Conservation (phyloP, 2,113 vertebrate genomes). For the Casuarius casuarius region DNA sequence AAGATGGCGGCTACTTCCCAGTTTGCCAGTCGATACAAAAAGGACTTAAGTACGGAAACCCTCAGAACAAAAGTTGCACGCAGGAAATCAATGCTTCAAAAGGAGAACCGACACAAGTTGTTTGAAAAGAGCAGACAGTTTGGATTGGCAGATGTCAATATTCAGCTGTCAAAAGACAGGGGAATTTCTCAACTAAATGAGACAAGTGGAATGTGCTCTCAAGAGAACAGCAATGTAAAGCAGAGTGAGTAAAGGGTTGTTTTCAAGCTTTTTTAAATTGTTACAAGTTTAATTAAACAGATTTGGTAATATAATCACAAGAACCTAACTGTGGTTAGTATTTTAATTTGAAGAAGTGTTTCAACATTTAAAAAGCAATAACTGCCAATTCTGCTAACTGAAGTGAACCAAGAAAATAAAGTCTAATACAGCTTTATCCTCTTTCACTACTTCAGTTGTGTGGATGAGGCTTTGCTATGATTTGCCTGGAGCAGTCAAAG, state of each 20-base stretch:
- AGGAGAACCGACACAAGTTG: slow-evolving; percentile 86
- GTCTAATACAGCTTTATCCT: not conserved
- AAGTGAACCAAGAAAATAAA: not conserved
- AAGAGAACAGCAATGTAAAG: slow-evolving; percentile 39
- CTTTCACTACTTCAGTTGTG: fast-evolving
- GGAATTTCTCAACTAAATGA: slow-evolving; percentile 54
- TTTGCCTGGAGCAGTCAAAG: not conserved
- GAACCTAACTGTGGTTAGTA: not conserved
- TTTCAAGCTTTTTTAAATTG: not conserved
- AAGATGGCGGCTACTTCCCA: slow-evolving; percentile 74
- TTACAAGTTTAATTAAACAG: not conserved
- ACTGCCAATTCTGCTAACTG: not conserved
- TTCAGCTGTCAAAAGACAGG: slow-evolving; percentile 54
- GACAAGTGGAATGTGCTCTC: not conserved
- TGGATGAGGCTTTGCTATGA: not conserved
- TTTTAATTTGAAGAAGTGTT: not conserved
- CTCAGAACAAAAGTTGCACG: slow-evolving; percentile 86
- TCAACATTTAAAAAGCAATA: not conserved
- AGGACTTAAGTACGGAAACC: slow-evolving; percentile 84
- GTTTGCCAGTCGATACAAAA: slow-evolving; percentile 81
- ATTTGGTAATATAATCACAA: not conserved
- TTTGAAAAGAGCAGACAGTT: slow-evolving; percentile 84
- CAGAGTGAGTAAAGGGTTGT: slow-evolving; percentile 65
- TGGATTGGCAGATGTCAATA: slow-evolving; percentile 72
- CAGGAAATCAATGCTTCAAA: slow-evolving; percentile 85